Conservation (phyloP, 2,888 invertebrate genomes). For the Hirtodrosophila trivittata region DNA sequence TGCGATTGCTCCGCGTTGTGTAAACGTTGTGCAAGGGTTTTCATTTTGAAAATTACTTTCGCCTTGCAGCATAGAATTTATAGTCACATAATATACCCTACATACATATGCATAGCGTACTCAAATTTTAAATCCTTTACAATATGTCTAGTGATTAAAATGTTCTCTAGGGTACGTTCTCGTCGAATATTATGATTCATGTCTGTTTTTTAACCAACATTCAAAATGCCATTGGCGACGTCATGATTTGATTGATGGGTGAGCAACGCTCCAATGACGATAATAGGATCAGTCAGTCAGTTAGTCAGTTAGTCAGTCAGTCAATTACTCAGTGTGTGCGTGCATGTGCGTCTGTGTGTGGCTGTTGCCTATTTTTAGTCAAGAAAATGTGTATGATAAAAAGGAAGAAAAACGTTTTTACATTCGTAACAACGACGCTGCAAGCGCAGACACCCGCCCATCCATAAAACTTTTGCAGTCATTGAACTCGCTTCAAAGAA, state of each 20-base stretch:
- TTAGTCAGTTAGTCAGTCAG: slow-evolving; percentile 27
- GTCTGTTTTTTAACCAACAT: no score
- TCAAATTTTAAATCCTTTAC: no score
- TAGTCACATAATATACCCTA: background rate
- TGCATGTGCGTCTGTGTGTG: background rate
- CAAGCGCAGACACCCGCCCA: slow-evolving; percentile 5
- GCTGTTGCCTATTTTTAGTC: slow-evolving; percentile 44
- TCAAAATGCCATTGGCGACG: slow-evolving; percentile 39
- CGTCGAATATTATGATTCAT: no score
- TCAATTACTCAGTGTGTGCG: background rate
- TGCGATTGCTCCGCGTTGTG: slow-evolving; percentile 57
- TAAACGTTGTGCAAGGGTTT: slow-evolving; percentile 45
- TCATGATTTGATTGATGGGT: slow-evolving; percentile 57
- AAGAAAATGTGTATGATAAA: slow-evolving; percentile 14
- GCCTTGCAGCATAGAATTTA: slow-evolving; percentile 9
- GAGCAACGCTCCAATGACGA: slow-evolving; percentile 12
- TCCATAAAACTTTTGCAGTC: slow-evolving; percentile 53
- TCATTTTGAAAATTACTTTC: slow-evolving; percentile 42
- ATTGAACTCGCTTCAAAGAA: slow-evolving; percentile 53
- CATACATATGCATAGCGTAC: no score
- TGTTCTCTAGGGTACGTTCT: no score
- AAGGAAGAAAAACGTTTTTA: slow-evolving; percentile 4
- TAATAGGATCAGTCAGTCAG: slow-evolving; percentile 62
- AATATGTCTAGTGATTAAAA: no score
- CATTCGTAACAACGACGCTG: slow-evolving; percentile 13